These are phyloP conservation scores for Parus major DNA, from an alignment of 2,113 vertebrate genomes.

Conservation along the genomic window DNA sequence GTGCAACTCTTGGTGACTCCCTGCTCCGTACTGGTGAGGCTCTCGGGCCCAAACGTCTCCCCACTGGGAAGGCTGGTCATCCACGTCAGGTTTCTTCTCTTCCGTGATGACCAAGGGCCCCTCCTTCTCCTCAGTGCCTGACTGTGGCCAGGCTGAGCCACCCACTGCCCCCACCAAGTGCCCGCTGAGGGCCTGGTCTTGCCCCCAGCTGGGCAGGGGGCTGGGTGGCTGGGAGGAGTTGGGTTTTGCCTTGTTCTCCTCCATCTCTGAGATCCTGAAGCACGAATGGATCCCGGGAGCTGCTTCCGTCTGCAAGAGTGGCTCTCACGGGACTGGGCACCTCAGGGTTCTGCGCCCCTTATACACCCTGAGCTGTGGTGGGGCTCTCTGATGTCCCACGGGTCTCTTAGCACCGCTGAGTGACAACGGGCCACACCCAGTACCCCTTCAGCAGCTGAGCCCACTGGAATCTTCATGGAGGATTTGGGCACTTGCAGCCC, in stretches of 20 bases:
- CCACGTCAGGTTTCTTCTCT: no score
- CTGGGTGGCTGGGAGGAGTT: not conserved
- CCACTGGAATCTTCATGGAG: not conserved
- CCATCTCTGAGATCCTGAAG: not conserved
- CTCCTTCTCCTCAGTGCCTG: not conserved
- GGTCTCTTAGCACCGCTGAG: not conserved
- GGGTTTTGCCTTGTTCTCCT: not conserved
- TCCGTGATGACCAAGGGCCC: not conserved
- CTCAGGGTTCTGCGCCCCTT: not conserved
- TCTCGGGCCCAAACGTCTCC: rapidly evolving
- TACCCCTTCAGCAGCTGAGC: not conserved
- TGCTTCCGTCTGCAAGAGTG: not conserved
- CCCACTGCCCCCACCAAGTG: not conserved
- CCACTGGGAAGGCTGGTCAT: no score
- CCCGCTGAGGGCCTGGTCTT: not conserved
- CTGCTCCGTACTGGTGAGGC: not conserved
- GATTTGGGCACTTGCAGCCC: not conserved
- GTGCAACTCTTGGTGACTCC: not conserved
- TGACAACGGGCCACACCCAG: not conserved
- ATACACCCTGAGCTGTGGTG: no score
- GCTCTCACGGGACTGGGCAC: not conserved
- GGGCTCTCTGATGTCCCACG: not conserved
- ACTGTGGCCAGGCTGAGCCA: not conserved
- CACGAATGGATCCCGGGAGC: not conserved
- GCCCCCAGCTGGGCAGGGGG: not conserved